A percentile compares a stretch with the other conserved stretches of the same genome.
phyloP scores from a whole-genome alignment of 1,140 invertebrate genomes.

The Macrocentrus cingulum region DNA sequence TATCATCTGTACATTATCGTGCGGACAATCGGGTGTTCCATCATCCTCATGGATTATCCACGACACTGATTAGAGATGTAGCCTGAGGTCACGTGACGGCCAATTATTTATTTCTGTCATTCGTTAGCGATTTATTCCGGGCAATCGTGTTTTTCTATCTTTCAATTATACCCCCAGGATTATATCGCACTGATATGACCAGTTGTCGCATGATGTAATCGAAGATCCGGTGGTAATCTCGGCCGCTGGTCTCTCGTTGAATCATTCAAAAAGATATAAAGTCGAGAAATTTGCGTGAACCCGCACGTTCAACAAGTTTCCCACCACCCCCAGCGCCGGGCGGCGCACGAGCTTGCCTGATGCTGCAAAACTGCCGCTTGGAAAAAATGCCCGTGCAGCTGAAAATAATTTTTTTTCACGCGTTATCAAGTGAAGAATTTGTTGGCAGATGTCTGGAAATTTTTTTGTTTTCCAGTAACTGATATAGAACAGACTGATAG shows the following conservation, averaged over 20 bases:
- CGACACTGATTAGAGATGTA: slow-evolving; percentile 24
- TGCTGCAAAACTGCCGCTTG: slow-evolving; percentile 9
- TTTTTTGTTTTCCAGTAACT: slow-evolving; percentile 33
- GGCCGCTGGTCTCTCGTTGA: background rate
- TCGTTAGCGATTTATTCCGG: background rate
- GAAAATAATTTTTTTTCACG: background rate
- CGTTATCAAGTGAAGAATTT: slow-evolving; percentile 13
- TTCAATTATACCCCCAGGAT: background rate
- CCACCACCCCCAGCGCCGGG: slow-evolving; percentile 14
- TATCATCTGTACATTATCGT: slow-evolving; percentile 25
- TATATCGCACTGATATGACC: background rate
- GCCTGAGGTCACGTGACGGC: background rate
- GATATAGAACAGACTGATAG: slow-evolving; percentile 34
- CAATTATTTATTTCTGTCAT: slow-evolving; percentile 16
- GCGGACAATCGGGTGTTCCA: slow-evolving; percentile 28
- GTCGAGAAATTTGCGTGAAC: slow-evolving; percentile 33
- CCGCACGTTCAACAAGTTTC: slow-evolving; percentile 40
- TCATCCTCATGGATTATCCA: slow-evolving; percentile 39
- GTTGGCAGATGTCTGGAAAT: slow-evolving; percentile 40
- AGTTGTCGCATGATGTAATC: background rate
- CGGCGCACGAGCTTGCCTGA: slow-evolving; percentile 23
- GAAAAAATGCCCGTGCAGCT: background rate
- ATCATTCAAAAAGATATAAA: slow-evolving; percentile 1
- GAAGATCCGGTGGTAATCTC: slow-evolving; percentile 4
- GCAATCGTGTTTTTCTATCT: background rate